Percentiles rank a stretch among this genome's conserved stretches.
Evolutionary conservation across 35 echinoderm and acorn worm genomes (phyloP).

Genomic region (Stichopus chloronotus): DNA sequence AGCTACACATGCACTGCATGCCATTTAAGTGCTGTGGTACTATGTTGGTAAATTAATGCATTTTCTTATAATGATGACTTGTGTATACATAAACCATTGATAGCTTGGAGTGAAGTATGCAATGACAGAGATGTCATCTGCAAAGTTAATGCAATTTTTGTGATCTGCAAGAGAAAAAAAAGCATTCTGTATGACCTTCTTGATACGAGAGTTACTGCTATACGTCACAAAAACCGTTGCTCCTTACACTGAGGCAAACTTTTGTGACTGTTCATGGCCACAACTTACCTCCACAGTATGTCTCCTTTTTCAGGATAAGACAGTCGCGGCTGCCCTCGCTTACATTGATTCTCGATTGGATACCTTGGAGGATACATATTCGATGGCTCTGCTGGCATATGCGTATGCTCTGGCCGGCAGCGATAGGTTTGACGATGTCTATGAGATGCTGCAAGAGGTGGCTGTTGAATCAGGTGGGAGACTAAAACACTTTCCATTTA

Average conservation of each 20-base stretch:
- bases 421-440: conserved; percentile 40
- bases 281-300: too few species aligned
- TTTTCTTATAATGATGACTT: too few species aligned
- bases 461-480: conserved; percentile 20
- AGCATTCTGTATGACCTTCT: neutral
- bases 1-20: too few species aligned
- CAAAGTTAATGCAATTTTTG: too few species aligned
- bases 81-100: too few species aligned
- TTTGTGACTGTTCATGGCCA: too few species aligned
- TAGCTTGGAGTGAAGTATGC: too few species aligned
- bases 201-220: neutral
- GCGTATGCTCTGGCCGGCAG: conserved; percentile 50
- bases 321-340: neutral
- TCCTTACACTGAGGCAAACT: neutral
- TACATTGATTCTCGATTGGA: conserved; percentile 46
- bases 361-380: conserved; percentile 8
- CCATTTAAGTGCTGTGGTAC: too few species aligned
- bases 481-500: neutral
- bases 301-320: conserved; percentile 18
- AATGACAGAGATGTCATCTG: too few species aligned
- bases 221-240: neutral
- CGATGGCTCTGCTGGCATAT: conserved; percentile 28
- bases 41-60: too few species aligned
- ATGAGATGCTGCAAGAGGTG: conserved; percentile 1
- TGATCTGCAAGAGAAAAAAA: too few species aligned